phyloP scores from a whole-genome alignment of 2,113 vertebrate genomes.

The Alouatta palliata region DNA sequence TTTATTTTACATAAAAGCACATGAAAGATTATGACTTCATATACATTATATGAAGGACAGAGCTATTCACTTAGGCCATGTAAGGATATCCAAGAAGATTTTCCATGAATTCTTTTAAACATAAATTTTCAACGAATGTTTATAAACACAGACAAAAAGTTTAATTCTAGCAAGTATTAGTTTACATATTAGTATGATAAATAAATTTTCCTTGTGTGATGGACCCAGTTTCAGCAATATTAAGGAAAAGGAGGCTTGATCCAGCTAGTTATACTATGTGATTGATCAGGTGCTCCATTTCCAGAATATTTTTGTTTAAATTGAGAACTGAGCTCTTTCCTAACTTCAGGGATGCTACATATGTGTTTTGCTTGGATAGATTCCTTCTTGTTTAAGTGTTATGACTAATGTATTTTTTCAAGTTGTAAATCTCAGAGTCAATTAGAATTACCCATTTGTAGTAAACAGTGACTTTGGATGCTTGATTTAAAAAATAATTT shows the following conservation, averaged over 20 bases:
- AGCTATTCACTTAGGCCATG: background rate
- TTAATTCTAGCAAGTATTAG: background rate
- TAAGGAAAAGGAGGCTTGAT: background rate
- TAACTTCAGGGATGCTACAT: background rate
- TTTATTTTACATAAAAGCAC: background rate
- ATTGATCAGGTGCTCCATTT: background rate
- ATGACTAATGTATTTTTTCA: background rate
- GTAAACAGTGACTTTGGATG: background rate
- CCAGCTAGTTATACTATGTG: background rate
- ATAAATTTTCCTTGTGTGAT: background rate
- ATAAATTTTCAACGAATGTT: constrained; percentile 9
- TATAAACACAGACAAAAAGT: background rate
- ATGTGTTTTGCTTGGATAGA: background rate
- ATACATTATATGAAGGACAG: background rate
- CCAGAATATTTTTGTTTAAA: constrained; percentile 27
- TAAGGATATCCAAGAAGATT: background rate
- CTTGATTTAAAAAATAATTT: background rate
- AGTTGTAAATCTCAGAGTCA: background rate
- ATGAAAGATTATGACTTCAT: background rate
- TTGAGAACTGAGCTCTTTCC: background rate
- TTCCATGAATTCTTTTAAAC: constrained; percentile 3
- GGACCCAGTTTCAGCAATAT: background rate
- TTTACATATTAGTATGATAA: background rate
- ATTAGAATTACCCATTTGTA: background rate
- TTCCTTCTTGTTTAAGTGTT: background rate